These are phyloP conservation scores for Leptopterna dolabrata DNA, from an alignment of 2,888 invertebrate genomes.

Conservation along the genomic window DNA sequence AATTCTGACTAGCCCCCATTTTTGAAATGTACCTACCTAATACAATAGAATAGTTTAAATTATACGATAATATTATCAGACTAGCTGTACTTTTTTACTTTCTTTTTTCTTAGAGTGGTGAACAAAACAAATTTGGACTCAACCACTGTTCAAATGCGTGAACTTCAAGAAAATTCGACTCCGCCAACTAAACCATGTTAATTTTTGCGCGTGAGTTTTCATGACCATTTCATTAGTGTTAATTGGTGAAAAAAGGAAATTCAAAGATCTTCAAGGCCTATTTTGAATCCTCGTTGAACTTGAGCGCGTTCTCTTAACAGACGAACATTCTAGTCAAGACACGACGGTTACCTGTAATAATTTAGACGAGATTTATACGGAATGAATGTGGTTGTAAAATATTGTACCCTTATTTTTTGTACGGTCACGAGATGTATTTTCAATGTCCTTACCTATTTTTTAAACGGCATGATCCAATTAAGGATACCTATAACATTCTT, in stretches of 20 bases:
- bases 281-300: background rate
- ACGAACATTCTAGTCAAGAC: background rate
- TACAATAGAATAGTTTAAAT: slow-evolving; percentile 19
- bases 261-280: background rate
- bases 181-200: background rate
- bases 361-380: background rate
- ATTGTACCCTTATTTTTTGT: background rate
- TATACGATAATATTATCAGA: background rate
- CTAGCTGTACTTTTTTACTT: slow-evolving; percentile 8
- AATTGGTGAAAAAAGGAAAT: background rate
- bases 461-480: too few species aligned
- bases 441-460: too few species aligned
- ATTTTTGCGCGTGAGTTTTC: background rate
- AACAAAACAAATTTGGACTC: background rate
- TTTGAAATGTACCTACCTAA: slow-evolving; percentile 6
- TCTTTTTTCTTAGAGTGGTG: background rate
- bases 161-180: background rate
- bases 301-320: background rate
- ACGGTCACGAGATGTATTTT: too few species aligned
- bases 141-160: background rate
- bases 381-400: background rate
- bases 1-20: background rate
- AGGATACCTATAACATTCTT: too few species aligned
- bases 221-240: background rate
- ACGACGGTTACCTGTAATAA: background rate